phyloP scores from a whole-genome alignment of 1,140 invertebrate genomes.

The Drosophila sulfurigaster region DNA sequence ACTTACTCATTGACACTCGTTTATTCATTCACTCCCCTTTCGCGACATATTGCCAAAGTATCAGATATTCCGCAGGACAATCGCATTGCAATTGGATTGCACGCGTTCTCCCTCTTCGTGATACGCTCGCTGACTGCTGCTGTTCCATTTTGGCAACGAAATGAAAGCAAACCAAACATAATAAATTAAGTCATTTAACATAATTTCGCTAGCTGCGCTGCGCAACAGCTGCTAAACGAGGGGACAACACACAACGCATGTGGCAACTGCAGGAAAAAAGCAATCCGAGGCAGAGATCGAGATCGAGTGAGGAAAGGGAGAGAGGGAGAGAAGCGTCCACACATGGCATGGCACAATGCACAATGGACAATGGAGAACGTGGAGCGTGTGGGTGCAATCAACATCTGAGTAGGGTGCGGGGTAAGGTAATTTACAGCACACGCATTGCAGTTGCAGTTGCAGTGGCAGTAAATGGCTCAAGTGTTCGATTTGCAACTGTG shows the following conservation, averaged over 20 bases:
- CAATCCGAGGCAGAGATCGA: conserved; percentile 8
- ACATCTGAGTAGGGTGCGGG: conserved; percentile 45
- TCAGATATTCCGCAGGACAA: conserved; percentile 45
- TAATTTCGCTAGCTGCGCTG: conserved; percentile 70
- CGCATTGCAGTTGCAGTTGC: conserved; percentile 27
- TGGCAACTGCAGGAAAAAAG: conserved; percentile 52
- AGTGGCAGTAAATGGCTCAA: conserved; percentile 16
- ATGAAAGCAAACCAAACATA: conserved; percentile 63
- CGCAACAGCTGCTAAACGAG: conserved; percentile 76
- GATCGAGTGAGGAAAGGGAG: conserved; percentile 10
- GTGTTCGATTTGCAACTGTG: conserved; percentile 4
- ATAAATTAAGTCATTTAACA: conserved; percentile 82
- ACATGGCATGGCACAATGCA: conserved; percentile 34
- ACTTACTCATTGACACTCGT: background rate
- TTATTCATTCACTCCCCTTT: conserved; percentile 1
- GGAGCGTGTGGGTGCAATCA: conserved; percentile 79
- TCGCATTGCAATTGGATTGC: conserved; percentile 63
- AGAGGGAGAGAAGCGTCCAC: conserved; percentile 14
- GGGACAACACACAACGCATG: conserved; percentile 71
- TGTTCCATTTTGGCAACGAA: conserved; percentile 56
- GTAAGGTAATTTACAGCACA: conserved; percentile 69
- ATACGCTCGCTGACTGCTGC: background rate
- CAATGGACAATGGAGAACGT: conserved; percentile 43
- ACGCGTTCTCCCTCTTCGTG: conserved; percentile 29
- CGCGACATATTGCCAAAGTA: conserved; percentile 50